phyloP scores from a whole-genome alignment of 2,797 vertebrate species.

The Gila robusta region DNA sequence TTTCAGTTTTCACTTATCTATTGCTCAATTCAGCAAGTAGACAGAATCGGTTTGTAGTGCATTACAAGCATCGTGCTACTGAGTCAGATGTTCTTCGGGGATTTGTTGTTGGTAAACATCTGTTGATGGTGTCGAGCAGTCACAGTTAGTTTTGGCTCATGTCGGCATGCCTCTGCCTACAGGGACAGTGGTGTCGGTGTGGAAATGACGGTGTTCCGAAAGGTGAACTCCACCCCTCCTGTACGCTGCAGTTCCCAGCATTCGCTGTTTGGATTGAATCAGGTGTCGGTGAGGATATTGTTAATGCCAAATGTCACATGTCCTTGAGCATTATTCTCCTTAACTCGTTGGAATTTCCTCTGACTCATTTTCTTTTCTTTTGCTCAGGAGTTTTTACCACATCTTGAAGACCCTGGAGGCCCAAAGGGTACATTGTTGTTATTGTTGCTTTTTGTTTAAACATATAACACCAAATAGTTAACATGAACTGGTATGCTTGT shows the following conservation, averaged over 20 bases:
- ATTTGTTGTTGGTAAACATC: constrained; percentile 23
- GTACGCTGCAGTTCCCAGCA: constrained; percentile 94
- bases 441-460: constrained; percentile 4
- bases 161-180: constrained; percentile 42
- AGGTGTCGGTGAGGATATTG: constrained; percentile 86
- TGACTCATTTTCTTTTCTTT: constrained; percentile 9
- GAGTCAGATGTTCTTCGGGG: constrained; percentile 11
- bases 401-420: constrained; percentile 83
- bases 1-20: not conserved
- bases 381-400: constrained; percentile 87
- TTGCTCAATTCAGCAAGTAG: not conserved
- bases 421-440: constrained; percentile 77
- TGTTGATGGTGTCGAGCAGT: constrained; percentile 14
- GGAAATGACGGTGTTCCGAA: constrained; percentile 93
- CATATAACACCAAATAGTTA: not conserved
- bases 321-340: constrained; percentile 11
- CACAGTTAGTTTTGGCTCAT: constrained; percentile 19
- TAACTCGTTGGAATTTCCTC: not conserved
- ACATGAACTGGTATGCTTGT: not conserved
- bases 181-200: constrained; percentile 88
- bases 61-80: not conserved
- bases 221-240: constrained; percentile 90
- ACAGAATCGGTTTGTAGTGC: not conserved
- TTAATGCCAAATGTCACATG: not conserved
- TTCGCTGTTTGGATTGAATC: constrained; percentile 90